A percentile compares a stretch with the other conserved stretches of the same genome.
Evolutionary conservation across 2,113 vertebrate genomes (phyloP).

Genomic region (Synodontis membranacea): DNA sequence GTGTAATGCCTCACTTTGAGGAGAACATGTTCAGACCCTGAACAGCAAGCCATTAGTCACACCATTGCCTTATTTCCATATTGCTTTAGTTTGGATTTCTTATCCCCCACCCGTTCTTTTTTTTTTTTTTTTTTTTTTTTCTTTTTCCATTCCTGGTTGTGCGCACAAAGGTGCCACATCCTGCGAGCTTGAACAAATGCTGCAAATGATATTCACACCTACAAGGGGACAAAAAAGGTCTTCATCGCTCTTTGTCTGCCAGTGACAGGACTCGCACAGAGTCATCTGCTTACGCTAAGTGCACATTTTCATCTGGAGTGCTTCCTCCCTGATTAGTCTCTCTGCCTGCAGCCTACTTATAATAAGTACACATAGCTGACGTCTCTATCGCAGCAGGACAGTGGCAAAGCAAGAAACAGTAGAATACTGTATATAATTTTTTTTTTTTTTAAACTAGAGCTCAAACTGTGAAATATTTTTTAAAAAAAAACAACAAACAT

Average conservation of each 20-base stretch:
- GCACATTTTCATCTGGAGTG: conserved; percentile 45
- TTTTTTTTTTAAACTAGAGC: neutral
- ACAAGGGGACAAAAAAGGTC: conserved; percentile 61
- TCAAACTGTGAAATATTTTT: neutral
- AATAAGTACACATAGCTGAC: neutral
- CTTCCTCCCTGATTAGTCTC: conserved; percentile 53
- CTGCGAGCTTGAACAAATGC: conserved; percentile 50
- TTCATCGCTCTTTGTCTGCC: conserved; percentile 55
- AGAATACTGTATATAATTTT: neutral
- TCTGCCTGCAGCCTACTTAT: conserved; percentile 36
- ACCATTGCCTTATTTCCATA: conserved; percentile 67
- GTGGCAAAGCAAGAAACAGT: neutral
- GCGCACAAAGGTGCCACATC: conserved; percentile 52
- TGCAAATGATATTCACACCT: conserved; percentile 71
- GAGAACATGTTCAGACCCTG: conserved; percentile 56
- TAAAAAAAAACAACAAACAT: neutral
- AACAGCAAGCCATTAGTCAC: conserved; percentile 68
- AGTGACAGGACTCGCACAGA: conserved; percentile 55
- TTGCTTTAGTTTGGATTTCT: conserved; percentile 54
- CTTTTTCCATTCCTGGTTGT: conserved; percentile 40
- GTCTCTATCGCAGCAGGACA: neutral
- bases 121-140: conserved; percentile 44
- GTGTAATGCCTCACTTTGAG: conserved; percentile 67
- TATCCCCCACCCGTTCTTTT: neutral
- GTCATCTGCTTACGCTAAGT: conserved; percentile 37